Evolutionary conservation across 2,888 invertebrate genomes (phyloP), one percentile per base, ranked within the genome.

Genomic region (Morinoia aosen): DNA sequence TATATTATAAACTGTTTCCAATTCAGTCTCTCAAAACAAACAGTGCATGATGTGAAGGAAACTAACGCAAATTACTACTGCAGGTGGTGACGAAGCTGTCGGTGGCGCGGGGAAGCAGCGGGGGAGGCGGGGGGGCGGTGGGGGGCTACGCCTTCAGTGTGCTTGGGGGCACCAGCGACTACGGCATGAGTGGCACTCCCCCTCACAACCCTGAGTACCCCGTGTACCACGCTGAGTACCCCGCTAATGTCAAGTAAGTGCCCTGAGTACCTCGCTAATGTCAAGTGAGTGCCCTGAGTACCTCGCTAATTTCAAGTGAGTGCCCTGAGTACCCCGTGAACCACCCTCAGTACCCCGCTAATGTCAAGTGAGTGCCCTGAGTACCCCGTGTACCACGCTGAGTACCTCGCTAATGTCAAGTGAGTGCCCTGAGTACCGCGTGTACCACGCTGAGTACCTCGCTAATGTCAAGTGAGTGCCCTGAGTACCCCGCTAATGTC

Each of bases 201-300:
- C 96, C 96, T 14, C 96, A 96, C 58, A 96, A 96, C 95, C 95
- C 96, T 25, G 96, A 96, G 40, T 96, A 96, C 90, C 96, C 96
- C 61, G 96, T 95, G 95, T 96, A 96, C 91, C 96, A 96, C 94
- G 96, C 96, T 57, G 96, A 96, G 64, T 96, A 96, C 95, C 96
- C 96, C 19, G 48, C 95, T 58, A 96, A 96, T 96, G 96, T 96
- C 56, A 96, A 96, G 96, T 96, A 90, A 96, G 96, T 95, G 39
- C 33, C 14, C 40, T n/a, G 90, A 3, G 48, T 90, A 90, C 88
- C 88, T 14, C 39, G n/a, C 39, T 56, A 88, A 39, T n/a, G 14
- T 33, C 57, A n/a, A 19, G 88, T 76, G 40, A 64, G 56, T 76
- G 19, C 95, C 39, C 76, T 16, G 33, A 39, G 56, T 88, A 88